phyloP scores from a whole-genome alignment of 2,797 vertebrate species.

The Silurus lanzhouensis region DNA sequence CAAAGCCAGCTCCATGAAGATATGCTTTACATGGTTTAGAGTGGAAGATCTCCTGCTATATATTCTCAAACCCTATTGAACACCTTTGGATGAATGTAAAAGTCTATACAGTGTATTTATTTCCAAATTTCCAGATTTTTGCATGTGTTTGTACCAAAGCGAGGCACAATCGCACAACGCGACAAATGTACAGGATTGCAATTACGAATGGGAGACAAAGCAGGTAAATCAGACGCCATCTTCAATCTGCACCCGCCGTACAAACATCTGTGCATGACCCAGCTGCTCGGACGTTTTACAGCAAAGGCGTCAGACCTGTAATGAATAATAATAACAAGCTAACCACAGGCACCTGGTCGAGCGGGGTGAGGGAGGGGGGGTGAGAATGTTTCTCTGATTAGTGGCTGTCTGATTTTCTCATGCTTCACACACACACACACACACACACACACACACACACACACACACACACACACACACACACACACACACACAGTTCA shows the following conservation, averaged over 20 bases:
- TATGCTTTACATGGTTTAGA: too few relatives aligned
- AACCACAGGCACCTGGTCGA: constrained; percentile 83
- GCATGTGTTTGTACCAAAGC: neutral
- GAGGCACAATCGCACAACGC: neutral
- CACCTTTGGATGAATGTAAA: too few relatives aligned
- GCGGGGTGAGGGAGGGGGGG: constrained; percentile 82
- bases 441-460: constrained; percentile 3
- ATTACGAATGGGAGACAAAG: neutral
- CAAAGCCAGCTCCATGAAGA: too few relatives aligned
- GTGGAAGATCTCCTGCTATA: too few relatives aligned
- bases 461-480: constrained; percentile 7
- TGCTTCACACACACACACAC: constrained; percentile 24
- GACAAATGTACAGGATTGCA: neutral
- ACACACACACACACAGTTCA: constrained; percentile 10
- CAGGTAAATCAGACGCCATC: constrained; percentile 36
- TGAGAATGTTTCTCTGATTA: constrained; percentile 75
- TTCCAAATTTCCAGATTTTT: too few relatives aligned
- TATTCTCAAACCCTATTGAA: too few relatives aligned
- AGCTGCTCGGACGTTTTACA: constrained; percentile 57
- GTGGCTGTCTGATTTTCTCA: constrained; percentile 83
- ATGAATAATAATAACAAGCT: constrained; percentile 63
- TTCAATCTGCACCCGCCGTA: constrained; percentile 16
- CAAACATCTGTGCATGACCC: constrained; percentile 52
- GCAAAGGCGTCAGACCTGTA: constrained; percentile 49
- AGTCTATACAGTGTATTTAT: too few relatives aligned